Base-by-base conservation (phyloP, 1,140 invertebrate genomes). In the Frieseomelitta varia region DNA sequence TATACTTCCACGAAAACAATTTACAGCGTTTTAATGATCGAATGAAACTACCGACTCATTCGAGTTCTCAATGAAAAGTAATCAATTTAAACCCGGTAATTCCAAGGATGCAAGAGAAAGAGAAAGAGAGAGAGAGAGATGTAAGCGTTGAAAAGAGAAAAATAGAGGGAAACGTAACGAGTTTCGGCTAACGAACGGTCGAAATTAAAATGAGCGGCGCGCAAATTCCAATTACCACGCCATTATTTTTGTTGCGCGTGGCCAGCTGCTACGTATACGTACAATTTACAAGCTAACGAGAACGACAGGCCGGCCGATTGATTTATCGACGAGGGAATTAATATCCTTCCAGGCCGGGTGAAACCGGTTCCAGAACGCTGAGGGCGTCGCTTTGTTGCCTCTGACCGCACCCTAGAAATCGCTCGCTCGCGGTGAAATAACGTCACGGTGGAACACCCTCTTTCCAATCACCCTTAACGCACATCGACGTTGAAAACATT, bases 311-410 rank as follows among this genome's bases (percentile, higher is more conserved):
- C 68, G 27, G 3, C 68, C 68, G 73, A 89, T 86, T 83, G 85
- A 89, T 89, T 71, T 85, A 84, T 84, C 72, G 75, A 69, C 21
- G 73, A 75, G 72, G 76, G 83, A 86, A 87, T 78, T 85, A 79
- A 85, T 85, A 63, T 74, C 83, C 63, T 76, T 79, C 39, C 83
- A 34, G 63, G n/a, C 39, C 61, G 34, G 67, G 56, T 77, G 74
- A 61, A 81, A 89, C 76, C 76, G 71, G 75, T 80, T 39, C 74
- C 80, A 79, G 63, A 69, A 68, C 78, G 39, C 39, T 47, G 39
- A 47, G 85, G 85, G 85, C 87, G 89, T 88, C 81, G 82, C 79
- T 90, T 89, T 90, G 90, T 90, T 89, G 79, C 82, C 90, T 71
- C 58, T 83, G 85, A 89, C 90, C 90, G 85, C 90, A 81, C 90